phyloP scores from a whole-genome alignment of 2,888 invertebrate species.

The Craniophora ligustri region DNA sequence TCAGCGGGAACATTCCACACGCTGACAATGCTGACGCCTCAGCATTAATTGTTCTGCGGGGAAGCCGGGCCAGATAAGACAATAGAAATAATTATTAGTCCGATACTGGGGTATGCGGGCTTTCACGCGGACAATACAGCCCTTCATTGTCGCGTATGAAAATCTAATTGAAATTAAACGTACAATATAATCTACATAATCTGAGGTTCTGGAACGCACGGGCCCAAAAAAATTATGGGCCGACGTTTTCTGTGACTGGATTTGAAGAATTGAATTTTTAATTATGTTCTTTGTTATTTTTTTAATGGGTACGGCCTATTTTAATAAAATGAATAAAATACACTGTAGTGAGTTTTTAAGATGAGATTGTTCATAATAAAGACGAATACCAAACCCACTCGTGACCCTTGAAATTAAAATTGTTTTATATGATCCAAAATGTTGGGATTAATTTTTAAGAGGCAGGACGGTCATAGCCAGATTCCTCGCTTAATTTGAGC shows the following conservation, averaged over 20 bases:
- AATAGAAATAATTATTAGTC: conserved; percentile 76
- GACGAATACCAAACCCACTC: no score
- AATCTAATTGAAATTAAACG: conserved; percentile 70
- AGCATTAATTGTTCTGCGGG: conserved; percentile 49
- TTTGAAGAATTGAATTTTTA: no score
- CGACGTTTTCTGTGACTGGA: conserved; percentile 10
- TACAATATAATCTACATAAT: conserved; percentile 60
- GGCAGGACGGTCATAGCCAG: no score
- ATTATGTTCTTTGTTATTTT: no score
- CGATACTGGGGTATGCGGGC: conserved; percentile 65
- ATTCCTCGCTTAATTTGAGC: no score
- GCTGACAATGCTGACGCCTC: conserved; percentile 45
- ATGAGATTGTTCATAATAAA: no score
- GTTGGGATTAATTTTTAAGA: no score
- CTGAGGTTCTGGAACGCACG: conserved; percentile 40
- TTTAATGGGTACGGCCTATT: no score
- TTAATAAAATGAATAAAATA: no score
- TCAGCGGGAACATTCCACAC: conserved; percentile 40
- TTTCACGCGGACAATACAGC: conserved; percentile 65
- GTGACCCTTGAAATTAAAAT: no score
- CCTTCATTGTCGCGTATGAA: conserved; percentile 65
- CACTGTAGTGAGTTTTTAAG: no score
- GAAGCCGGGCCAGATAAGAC: conserved; percentile 68
- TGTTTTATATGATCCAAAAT: no score
- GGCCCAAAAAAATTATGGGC: conserved; percentile 21